Percentiles rank a stretch among this genome's conserved stretches.
Conservation (phyloP, 2,797 vertebrate genomes). For the Eulemur albifrons region DNA sequence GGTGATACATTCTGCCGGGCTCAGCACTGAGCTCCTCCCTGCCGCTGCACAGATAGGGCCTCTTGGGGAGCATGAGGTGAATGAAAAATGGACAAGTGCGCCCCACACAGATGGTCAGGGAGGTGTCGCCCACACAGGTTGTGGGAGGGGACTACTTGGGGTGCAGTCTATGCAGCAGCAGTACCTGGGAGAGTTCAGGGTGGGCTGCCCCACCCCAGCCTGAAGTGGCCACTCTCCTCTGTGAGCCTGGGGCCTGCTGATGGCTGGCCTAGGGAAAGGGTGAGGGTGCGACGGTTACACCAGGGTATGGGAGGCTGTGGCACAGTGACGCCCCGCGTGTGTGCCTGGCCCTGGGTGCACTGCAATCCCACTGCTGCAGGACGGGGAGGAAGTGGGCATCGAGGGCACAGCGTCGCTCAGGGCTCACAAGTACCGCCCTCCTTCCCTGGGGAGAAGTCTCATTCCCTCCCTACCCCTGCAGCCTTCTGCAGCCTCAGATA, state of each 20-base stretch:
- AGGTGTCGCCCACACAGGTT: not conserved
- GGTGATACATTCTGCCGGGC: not conserved
- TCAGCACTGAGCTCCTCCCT: not conserved
- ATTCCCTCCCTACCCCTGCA: not conserved
- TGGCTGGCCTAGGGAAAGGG: not conserved
- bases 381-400: accelerated
- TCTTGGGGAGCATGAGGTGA: not conserved
- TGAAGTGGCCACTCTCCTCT: not conserved
- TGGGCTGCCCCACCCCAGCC: not conserved
- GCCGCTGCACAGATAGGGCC: not conserved
- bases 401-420: accelerated
- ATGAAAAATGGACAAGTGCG: not conserved
- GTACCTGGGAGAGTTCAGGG: not conserved
- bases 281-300: not conserved
- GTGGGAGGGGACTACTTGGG: not conserved
- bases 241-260: not conserved
- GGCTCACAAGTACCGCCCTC: not conserved
- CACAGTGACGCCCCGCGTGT: not conserved
- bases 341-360: not conserved
- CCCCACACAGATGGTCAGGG: too few species aligned
- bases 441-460: not conserved
- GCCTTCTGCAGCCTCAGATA: not conserved
- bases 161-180: not conserved
- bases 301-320: accelerated
- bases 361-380: not conserved